Base-by-base conservation (phyloP, 2,797 vertebrate species). In the Martes flavigula region DNA sequence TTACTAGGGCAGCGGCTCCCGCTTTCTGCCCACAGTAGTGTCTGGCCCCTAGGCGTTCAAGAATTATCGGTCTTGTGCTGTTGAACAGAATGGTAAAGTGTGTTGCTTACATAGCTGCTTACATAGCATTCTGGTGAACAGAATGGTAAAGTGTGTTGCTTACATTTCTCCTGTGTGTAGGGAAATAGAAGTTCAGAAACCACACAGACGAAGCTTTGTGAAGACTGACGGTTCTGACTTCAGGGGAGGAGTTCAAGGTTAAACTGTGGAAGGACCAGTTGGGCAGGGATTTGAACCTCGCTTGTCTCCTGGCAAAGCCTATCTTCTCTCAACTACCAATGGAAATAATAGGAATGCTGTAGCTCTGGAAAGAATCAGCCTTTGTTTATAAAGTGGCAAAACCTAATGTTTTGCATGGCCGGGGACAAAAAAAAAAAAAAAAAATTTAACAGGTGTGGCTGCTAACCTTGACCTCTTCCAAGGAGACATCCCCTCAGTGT, bases 301-400 rank as follows among this genome's bases (percentile, higher is more conserved):
- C 27, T 48, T 48, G 32, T n/a, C 17, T 60, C 8, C 1, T 48
- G 27, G 43, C 73, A 6, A 35, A n/a, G 15, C 32, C 20, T 38
- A 7, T 68, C 78, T 54, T 77, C 12, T 75, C 27, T 54, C 32
- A 32, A 18, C 10, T 2, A 4, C 30, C 35, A 32, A 58, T 75
- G 12, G 21, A 87, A 56, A 60, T 4, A 4, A 4, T 21, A 23
- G 87, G 70, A 51, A 9, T 54, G 54, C 21, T 48, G 58, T 40
- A 8, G 3, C 18, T 23, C 1, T 4, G 35, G 91, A 54, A 12
- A 27, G 84, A 43, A 40, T 20, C 23, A 23, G 18, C 72, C 56
- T 96, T 54, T 85, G 46, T 90, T 97, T 89, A 10, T 93, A 64
- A 93, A 38, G 27, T 18, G 66, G 27, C 78, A 70, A 60, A 43